Percentiles rank a stretch among this genome's conserved stretches.
phyloP scores from a whole-genome alignment of 2,888 invertebrate genomes.

The Suillia variegata region DNA sequence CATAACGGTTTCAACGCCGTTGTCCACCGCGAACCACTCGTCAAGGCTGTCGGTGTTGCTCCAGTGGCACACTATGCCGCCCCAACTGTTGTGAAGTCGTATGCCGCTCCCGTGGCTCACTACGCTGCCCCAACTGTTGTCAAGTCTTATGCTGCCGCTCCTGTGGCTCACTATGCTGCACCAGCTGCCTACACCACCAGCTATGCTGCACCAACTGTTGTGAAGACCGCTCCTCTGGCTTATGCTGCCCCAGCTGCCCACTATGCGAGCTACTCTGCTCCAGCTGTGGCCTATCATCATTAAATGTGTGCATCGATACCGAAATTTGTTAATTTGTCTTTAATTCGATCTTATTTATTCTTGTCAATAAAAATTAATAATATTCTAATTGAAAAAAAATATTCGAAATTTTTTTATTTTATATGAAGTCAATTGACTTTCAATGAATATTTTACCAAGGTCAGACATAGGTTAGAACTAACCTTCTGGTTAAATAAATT shows the following conservation, averaged over 20 bases:
- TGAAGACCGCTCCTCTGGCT: neutral
- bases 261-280: constrained; percentile 34
- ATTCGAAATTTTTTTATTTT: too few relatives aligned
- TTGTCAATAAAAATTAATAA: too few relatives aligned
- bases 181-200: constrained; percentile 14
- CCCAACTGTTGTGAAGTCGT: constrained; percentile 32
- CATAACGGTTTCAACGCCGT: constrained; percentile 41
- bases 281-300: constrained; percentile 35
- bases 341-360: too few relatives aligned
- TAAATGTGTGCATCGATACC: too few relatives aligned
- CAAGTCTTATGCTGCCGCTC: constrained; percentile 28
- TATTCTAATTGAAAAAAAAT: too few relatives aligned
- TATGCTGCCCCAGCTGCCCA: constrained; percentile 7
- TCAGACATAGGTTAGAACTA: too few relatives aligned
- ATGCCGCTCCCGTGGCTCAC: constrained; percentile 27
- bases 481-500: too few relatives aligned
- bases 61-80: constrained; percentile 25
- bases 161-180: constrained; percentile 25
- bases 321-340: too few relatives aligned
- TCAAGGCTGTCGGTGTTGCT: constrained; percentile 39
- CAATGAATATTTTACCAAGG: too few relatives aligned
- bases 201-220: too few relatives aligned
- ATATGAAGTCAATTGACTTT: too few relatives aligned
- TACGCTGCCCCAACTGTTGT: constrained; percentile 32
- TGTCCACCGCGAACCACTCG: constrained; percentile 43